These are phyloP conservation scores for Aldrovandia affinis DNA, from an alignment of 2,797 vertebrate genomes.

Conservation along the genomic window DNA sequence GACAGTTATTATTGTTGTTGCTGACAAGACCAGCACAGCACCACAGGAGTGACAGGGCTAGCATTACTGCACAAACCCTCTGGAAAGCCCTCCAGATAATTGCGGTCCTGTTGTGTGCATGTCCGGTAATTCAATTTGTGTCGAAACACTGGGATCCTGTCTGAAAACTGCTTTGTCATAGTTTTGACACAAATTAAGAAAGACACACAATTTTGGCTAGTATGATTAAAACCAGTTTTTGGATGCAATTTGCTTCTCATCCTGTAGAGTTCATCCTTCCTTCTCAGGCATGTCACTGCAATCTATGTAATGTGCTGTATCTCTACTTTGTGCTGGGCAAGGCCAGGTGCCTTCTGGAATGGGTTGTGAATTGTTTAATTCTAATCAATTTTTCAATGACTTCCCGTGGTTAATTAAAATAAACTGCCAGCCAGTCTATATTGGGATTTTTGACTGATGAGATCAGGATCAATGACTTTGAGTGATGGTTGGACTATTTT, in stretches of 20 bases:
- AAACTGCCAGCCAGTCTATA: slow-evolving; percentile 27
- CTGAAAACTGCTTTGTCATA: slow-evolving; percentile 26
- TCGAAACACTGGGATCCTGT: slow-evolving; percentile 37
- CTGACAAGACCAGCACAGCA: slow-evolving; percentile 17
- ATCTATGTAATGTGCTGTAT: neutral
- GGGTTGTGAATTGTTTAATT: slow-evolving; percentile 29
- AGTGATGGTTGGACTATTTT: neutral
- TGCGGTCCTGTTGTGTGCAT: slow-evolving; percentile 30
- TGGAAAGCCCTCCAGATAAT: slow-evolving; percentile 39
- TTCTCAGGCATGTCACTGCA: neutral
- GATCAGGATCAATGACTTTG: slow-evolving; percentile 40
- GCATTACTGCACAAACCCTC: slow-evolving; percentile 3
- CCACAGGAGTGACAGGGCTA: neutral
- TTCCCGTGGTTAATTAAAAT: slow-evolving; percentile 41
- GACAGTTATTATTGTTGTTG: slow-evolving; percentile 2
- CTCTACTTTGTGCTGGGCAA: neutral
- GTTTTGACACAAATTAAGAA: slow-evolving; percentile 32
- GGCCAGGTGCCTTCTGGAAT: neutral
- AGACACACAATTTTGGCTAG: slow-evolving; percentile 9
- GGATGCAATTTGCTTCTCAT: neutral
- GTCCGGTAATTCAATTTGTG: slow-evolving; percentile 49
- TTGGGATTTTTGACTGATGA: slow-evolving; percentile 34
- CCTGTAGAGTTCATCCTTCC: slow-evolving; percentile 43
- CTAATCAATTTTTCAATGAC: slow-evolving; percentile 37
- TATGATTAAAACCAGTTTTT: neutral